Evolutionary conservation across 2,888 invertebrate genomes (phyloP).

Genomic region (Esperia sulphurella): DNA sequence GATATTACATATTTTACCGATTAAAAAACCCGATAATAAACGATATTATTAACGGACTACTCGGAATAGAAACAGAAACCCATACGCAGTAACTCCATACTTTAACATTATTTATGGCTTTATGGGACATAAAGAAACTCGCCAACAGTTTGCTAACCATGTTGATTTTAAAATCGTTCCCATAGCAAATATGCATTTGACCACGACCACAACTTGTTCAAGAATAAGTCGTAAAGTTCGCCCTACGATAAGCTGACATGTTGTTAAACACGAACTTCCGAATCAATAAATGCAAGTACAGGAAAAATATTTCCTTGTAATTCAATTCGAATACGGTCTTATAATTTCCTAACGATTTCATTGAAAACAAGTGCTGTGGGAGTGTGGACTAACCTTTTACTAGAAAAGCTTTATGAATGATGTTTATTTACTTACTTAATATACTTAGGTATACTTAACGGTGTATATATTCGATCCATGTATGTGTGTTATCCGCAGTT

Average conservation of each 20-base stretch:
- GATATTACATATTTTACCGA: too few relatives aligned
- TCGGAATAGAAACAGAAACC: too few relatives aligned
- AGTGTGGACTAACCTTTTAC: background rate
- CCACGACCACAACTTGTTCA: conserved; percentile 29
- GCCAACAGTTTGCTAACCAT: conserved; percentile 17
- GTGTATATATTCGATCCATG: too few relatives aligned
- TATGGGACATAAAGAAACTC: conserved; percentile 21
- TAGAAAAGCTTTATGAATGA: too few relatives aligned
- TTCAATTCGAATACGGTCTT: conserved; percentile 11
- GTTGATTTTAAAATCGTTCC: conserved; percentile 40
- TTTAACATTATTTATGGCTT: conserved; percentile 1
- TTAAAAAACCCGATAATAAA: too few relatives aligned
- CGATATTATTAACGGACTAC: too few relatives aligned
- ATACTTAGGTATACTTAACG: too few relatives aligned
- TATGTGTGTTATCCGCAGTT: too few relatives aligned
- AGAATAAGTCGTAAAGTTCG: conserved; percentile 53
- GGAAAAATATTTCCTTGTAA: conserved; percentile 24
- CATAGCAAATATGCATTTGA: conserved; percentile 28
- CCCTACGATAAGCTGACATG: conserved; percentile 52
- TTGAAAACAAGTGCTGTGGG: background rate
- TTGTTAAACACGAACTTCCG: conserved; percentile 49
- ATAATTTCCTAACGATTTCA: background rate
- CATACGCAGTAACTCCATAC: background rate
- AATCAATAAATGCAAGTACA: conserved; percentile 31
- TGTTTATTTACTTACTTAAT: too few relatives aligned